phyloP scores from a whole-genome alignment of 92 coral and sea anemone genomes.

The Siderastrea siderea region DNA sequence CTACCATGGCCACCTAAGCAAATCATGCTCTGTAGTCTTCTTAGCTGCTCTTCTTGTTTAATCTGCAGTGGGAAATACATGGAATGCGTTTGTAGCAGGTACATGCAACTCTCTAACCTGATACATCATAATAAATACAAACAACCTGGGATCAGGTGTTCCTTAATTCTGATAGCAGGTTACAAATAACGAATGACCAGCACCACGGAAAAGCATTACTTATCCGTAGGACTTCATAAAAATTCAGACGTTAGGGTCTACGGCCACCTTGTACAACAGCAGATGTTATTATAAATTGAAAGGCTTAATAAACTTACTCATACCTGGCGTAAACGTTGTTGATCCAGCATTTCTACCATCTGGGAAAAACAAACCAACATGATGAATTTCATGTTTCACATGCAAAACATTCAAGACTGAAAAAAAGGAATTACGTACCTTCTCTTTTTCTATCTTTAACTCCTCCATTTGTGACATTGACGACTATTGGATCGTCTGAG shows the following conservation, averaged over 20 bases:
- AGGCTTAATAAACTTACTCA: neutral
- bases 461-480: slow-evolving; percentile 58
- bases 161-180: neutral
- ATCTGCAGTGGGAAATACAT: slow-evolving; percentile 43
- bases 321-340: slow-evolving; percentile 49
- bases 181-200: neutral
- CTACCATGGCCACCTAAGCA: slow-evolving; percentile 66
- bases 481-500: slow-evolving; percentile 35
- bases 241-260: neutral
- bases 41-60: slow-evolving; percentile 71
- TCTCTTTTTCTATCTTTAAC: slow-evolving; percentile 87
- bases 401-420: neutral
- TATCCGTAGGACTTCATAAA: neutral
- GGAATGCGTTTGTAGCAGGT: too few relatives aligned
- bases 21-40: slow-evolving; percentile 71
- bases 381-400: neutral
- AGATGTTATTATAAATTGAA: neutral
- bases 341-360: slow-evolving; percentile 69
- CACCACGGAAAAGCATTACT: neutral
- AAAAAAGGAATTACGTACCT: slow-evolving; percentile 49
- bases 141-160: neutral
- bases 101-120: too few relatives aligned
- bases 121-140: neutral
- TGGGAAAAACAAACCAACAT: neutral
- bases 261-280: neutral